Conservation (phyloP, 2,797 vertebrate genomes). For the Falco naumanni region DNA sequence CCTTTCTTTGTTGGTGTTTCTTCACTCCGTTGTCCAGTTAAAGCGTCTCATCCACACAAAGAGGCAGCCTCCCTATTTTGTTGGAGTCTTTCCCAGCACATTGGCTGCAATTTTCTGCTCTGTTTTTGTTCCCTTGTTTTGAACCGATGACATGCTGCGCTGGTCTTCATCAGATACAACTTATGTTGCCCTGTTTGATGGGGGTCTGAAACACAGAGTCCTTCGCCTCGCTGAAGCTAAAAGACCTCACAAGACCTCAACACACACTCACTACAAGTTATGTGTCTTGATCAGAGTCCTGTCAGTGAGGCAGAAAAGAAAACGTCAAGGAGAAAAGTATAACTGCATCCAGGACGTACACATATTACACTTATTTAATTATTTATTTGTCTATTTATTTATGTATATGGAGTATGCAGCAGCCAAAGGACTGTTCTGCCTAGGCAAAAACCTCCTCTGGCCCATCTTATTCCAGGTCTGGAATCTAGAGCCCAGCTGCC, state of each 20-base stretch:
- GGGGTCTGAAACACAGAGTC: not conserved
- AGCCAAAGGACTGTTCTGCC: not conserved
- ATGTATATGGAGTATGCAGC: not conserved
- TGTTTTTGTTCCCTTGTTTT: not conserved
- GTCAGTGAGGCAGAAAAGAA: not conserved
- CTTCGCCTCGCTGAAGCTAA: not conserved
- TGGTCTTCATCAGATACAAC: not conserved
- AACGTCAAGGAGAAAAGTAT: not conserved
- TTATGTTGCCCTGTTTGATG: not conserved
- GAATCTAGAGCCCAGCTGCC: not conserved
- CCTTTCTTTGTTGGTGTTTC: not conserved
- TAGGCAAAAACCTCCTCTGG: not conserved
- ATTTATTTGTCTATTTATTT: not conserved
- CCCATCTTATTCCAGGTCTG: not conserved
- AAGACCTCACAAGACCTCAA: not conserved
- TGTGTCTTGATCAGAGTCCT: not conserved
- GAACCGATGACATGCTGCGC: not conserved
- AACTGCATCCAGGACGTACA: not conserved
- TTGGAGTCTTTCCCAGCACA: conserved; percentile 7
- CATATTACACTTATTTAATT: not conserved
- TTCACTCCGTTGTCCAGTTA: not conserved
- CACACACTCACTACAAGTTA: not conserved
- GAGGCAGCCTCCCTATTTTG: not conserved
- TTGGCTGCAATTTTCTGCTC: conserved; percentile 2
- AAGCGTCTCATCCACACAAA: not conserved